phyloP scores from a whole-genome alignment of 1,140 invertebrate genomes.

The Oncopeltus fasciatus region DNA sequence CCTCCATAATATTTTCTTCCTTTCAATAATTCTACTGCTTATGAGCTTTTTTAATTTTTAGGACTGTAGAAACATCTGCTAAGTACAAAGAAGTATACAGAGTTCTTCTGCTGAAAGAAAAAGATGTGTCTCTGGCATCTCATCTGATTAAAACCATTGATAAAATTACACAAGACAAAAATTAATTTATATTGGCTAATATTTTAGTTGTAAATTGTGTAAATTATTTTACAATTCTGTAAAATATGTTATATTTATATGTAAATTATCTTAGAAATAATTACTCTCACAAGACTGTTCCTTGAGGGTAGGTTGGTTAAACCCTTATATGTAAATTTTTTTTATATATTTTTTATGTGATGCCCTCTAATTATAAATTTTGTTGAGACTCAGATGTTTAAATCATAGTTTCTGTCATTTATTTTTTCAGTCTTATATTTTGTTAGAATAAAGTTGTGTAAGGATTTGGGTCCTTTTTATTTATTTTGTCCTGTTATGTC shows the following conservation, averaged over 20 bases:
- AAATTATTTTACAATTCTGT: no score
- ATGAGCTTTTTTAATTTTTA: no score
- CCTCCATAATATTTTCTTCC: background rate
- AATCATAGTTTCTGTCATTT: no score
- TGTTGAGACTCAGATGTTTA: no score
- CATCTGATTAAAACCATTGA: background rate
- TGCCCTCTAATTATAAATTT: no score
- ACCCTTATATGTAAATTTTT: slow-evolving; percentile 2
- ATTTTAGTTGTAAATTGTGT: background rate
- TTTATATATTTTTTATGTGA: background rate
- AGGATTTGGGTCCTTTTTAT: no score
- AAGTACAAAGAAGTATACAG: background rate
- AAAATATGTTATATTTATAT: no score
- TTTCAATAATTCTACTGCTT: no score
- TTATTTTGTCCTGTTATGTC: no score
- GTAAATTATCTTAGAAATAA: background rate
- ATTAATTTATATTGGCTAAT: background rate
- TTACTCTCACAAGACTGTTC: background rate
- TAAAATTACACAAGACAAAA: background rate
- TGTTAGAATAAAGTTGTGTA: no score
- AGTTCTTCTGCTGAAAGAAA: background rate
- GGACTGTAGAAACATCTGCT: background rate
- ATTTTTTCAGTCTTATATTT: no score
- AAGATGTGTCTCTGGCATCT: background rate
- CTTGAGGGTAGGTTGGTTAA: background rate